These are phyloP conservation scores for Megalops cyprinoides DNA, from an alignment of 2,797 vertebrate species.

Conservation along the genomic window DNA sequence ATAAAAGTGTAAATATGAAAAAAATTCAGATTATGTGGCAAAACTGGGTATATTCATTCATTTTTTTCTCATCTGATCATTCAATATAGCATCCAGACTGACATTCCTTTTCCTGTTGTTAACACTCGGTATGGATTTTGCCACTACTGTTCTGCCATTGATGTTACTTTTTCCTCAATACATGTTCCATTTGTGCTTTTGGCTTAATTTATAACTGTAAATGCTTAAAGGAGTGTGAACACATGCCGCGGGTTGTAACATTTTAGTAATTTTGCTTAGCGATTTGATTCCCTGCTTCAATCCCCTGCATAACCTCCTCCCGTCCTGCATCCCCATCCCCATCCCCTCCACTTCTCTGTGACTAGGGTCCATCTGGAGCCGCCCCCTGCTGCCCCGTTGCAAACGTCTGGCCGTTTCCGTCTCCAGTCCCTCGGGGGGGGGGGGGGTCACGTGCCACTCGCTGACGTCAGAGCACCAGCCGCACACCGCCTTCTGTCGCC, in stretches of 20 bases:
- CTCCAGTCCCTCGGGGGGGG: background rate
- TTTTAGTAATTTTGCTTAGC: too few relatives aligned
- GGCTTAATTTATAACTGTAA: background rate
- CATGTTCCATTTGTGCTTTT: background rate
- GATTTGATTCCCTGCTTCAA: background rate
- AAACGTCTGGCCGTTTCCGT: background rate
- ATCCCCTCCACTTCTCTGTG: background rate
- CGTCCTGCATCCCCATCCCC: background rate
- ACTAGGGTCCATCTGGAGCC: background rate
- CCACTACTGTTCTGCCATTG: background rate
- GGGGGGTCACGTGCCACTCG: background rate
- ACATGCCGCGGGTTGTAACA: too few relatives aligned
- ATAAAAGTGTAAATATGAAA: too few relatives aligned
- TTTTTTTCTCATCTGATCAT: too few relatives aligned
- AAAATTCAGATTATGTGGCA: too few relatives aligned
- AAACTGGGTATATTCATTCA: too few relatives aligned
- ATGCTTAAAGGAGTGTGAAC: background rate
- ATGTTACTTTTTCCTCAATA: background rate
- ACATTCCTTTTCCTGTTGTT: background rate
- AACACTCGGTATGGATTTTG: too few relatives aligned
- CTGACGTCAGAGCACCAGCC: background rate
- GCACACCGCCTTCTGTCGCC: background rate
- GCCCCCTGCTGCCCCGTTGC: background rate
- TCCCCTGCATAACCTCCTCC: background rate
- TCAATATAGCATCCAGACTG: too few relatives aligned